Percentiles rank a stretch among this genome's conserved stretches.
Evolutionary conservation across 2,113 vertebrate genomes (phyloP).

Genomic region (Ophiodon elongatus): DNA sequence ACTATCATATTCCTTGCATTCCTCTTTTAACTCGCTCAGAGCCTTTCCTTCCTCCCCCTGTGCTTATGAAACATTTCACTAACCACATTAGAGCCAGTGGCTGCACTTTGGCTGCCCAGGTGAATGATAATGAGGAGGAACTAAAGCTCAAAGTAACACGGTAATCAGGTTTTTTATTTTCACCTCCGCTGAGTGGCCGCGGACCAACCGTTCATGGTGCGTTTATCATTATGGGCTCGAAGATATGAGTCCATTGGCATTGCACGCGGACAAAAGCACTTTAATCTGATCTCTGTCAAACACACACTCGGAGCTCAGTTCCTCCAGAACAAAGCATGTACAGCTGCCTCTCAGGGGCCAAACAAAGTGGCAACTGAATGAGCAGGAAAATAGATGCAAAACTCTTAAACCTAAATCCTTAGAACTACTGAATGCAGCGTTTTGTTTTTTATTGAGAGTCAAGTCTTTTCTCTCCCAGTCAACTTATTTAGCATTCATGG

Average conservation of each 20-base stretch:
- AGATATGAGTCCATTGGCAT: constrained; percentile 30
- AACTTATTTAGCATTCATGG: constrained; percentile 70
- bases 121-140: constrained; percentile 66
- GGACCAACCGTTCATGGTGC: neutral
- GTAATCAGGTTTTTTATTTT: constrained; percentile 36
- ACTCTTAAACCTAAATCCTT: constrained; percentile 60
- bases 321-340: constrained; percentile 33
- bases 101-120: constrained; percentile 37
- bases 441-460: constrained; percentile 34
- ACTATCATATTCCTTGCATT: neutral
- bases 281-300: constrained; percentile 27
- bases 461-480: constrained; percentile 56
- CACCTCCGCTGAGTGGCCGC: constrained; percentile 24
- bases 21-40: neutral
- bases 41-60: neutral
- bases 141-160: constrained; percentile 47
- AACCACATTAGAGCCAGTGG: constrained; percentile 17
- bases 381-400: constrained; percentile 52
- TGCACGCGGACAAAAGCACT: constrained; percentile 28
- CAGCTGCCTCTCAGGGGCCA: constrained; percentile 29
- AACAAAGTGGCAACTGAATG: constrained; percentile 53
- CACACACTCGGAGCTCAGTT: constrained; percentile 23
- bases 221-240: constrained; percentile 1
- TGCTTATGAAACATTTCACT: constrained; percentile 6
- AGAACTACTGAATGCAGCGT: constrained; percentile 35